Evolutionary conservation across 1,140 invertebrate genomes (phyloP), one percentile per base, ranked within the genome.

Genomic region (Calephelis nemesis): DNA sequence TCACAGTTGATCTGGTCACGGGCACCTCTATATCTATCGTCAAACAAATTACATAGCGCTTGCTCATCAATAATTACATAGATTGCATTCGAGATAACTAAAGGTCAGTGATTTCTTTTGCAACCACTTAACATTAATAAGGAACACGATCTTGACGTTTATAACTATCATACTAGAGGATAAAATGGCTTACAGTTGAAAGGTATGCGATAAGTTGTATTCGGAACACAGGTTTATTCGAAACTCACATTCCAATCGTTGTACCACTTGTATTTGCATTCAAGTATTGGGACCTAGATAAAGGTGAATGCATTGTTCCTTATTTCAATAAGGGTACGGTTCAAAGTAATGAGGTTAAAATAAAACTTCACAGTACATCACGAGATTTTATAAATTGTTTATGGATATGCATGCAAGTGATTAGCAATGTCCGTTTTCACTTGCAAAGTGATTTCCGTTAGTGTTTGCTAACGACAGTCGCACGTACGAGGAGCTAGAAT

Each of bases 221-320:
- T 85, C 77, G 77, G 77, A 78, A 83, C 83, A 74, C 69, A 76
- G 72, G 74, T 74, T 77, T 73, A 72, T 81, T 84, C 77, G 75
- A 78, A 82, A 78, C 78, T 77, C 77, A 80, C 83, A 85, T 85
- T 85, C 83, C 83, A 67, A 81, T 81, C 66, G 73, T 65, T 75
- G 82, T 81, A 74, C 83, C 76, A 85, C 78, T 84, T 81, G 81
- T 73, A 87, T 85, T 84, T 83, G 83, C 83, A 82, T 83, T 82
- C 75, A 75, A 73, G 74, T 74, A 79, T 67, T 81, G 73, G 71
- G 71, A 70, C 74, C 74, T 78, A 78, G 74, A 76, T 76, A 75
- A 65, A 76, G 71, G 71, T 67, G 62, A 77, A 75, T 74, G 69
- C 67, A 63, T 67, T 70, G 66, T 62, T 60, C 69, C 63, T 69